Conservation (phyloP, 1,140 invertebrate genomes). For the Heliconius melpomene region DNA sequence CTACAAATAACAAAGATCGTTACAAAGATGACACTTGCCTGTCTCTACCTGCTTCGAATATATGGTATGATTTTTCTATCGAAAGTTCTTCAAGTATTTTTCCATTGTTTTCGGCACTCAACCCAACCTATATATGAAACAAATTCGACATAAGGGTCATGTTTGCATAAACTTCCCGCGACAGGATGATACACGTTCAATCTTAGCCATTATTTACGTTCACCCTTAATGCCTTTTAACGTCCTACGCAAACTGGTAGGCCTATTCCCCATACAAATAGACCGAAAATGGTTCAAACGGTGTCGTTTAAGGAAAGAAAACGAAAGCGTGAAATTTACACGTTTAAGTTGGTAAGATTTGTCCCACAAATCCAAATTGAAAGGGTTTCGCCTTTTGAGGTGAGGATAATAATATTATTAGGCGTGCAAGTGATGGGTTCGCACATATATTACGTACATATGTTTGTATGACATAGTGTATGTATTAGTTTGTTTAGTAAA, state of each 20-base stretch:
- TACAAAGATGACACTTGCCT: too few relatives aligned
- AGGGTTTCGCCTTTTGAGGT: slow-evolving; percentile 7
- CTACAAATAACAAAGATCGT: too few relatives aligned
- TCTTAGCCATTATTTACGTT: slow-evolving; percentile 47
- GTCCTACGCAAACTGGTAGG: slow-evolving; percentile 45
- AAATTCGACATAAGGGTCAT: slow-evolving; percentile 32
- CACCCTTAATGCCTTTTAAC: slow-evolving; percentile 45
- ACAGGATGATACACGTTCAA: slow-evolving; percentile 37
- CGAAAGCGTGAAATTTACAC: slow-evolving; percentile 26
- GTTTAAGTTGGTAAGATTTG: slow-evolving; percentile 33
- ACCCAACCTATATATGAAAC: slow-evolving; percentile 27
- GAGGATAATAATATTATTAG: background rate
- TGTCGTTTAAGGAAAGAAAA: slow-evolving; percentile 31
- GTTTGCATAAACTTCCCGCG: slow-evolving; percentile 32
- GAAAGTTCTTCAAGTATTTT: background rate
- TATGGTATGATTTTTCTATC: background rate
- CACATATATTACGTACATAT: background rate
- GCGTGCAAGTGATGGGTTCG: background rate
- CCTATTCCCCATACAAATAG: slow-evolving; percentile 42
- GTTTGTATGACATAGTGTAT: background rate
- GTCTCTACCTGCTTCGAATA: too few relatives aligned
- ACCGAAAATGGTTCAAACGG: slow-evolving; percentile 33
- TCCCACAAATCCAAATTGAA: slow-evolving; percentile 8
- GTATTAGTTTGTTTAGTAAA: too few relatives aligned
- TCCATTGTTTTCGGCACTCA: slow-evolving; percentile 5